Evolutionary conservation across 2,888 invertebrate species (phyloP).

Genomic region (Acleris cristana): DNA sequence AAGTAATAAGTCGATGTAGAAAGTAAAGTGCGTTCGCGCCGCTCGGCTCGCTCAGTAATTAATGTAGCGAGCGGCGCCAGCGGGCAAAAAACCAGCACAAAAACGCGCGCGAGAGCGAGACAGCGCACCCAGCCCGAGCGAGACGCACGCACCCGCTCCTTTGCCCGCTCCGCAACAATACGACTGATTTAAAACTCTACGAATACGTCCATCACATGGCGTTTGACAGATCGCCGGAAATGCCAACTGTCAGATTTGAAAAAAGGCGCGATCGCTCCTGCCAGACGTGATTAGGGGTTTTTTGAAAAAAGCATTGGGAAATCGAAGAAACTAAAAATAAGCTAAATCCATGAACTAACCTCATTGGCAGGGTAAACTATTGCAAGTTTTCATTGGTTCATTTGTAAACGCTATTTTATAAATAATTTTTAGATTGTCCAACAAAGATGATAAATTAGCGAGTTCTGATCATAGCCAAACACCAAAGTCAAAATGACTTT

Average conservation of each 20-base stretch:
- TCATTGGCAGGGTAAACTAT: too few relatives aligned
- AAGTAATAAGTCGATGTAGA: slow-evolving; percentile 70
- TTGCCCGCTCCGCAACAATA: slow-evolving; percentile 76
- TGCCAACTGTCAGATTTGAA: slow-evolving; percentile 77
- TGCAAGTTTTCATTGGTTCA: too few relatives aligned
- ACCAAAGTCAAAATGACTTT: too few relatives aligned
- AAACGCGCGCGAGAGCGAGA: slow-evolving; percentile 73
- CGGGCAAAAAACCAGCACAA: slow-evolving; percentile 81
- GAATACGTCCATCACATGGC: slow-evolving; percentile 84
- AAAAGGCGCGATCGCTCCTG: slow-evolving; percentile 70
- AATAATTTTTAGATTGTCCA: too few relatives aligned
- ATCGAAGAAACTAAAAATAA: not conserved
- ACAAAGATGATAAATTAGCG: too few relatives aligned
- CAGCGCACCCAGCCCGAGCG: slow-evolving; percentile 56
- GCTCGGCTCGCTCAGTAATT: slow-evolving; percentile 78
- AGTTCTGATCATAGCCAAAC: too few relatives aligned
- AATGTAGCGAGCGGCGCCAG: slow-evolving; percentile 75
- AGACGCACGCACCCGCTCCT: slow-evolving; percentile 67
- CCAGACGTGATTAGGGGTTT: slow-evolving; percentile 35
- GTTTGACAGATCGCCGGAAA: slow-evolving; percentile 83
- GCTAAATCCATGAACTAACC: too few relatives aligned
- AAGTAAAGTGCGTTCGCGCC: slow-evolving; percentile 78
- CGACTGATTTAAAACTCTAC: slow-evolving; percentile 80
- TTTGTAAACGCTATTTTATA: too few relatives aligned
- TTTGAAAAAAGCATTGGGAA: not conserved